Evolutionary conservation across 2,797 vertebrate species (phyloP).

Genomic region (Poeciliopsis infans): DNA sequence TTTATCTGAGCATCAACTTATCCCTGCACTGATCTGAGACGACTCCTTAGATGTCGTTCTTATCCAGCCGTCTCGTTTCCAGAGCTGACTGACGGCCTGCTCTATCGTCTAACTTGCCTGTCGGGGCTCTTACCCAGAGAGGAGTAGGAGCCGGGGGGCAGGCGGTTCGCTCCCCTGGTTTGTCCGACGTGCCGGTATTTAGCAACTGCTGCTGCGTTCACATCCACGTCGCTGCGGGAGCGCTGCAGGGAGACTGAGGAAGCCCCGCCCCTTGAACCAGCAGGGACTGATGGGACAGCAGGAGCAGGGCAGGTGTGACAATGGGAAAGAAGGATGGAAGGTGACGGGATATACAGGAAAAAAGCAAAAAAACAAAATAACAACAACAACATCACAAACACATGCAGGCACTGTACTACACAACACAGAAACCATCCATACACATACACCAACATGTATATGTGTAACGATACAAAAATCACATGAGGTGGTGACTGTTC

Average conservation of each 20-base stretch:
- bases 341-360: conserved; percentile 63
- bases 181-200: conserved; percentile 89
- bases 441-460: conserved; percentile 29
- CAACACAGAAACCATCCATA: conserved; percentile 48
- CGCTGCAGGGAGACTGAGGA: conserved; percentile 89
- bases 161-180: conserved; percentile 78
- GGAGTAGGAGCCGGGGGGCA: conserved; percentile 89
- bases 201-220: conserved; percentile 92
- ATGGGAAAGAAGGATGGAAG: conserved; percentile 34
- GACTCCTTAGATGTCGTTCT: conserved; percentile 11
- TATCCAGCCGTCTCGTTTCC: conserved; percentile 9
- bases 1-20: conserved; percentile 4
- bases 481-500: conserved; percentile 45
- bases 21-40: conserved; percentile 24
- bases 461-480: conserved; percentile 42
- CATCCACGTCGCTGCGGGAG: conserved; percentile 95
- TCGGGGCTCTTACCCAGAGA: conserved; percentile 88
- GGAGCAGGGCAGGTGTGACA: conserved; percentile 49
- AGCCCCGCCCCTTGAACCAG: conserved; percentile 80
- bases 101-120: conserved; percentile 41
- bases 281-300: conserved; percentile 78
- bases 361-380: background rate
- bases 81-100: conserved; percentile 28
- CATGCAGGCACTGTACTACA: conserved; percentile 66
- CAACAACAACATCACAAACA: conserved; percentile 52